These are phyloP conservation scores for Platycheirus rosarum DNA, from an alignment of 2,888 invertebrate species.

Conservation along the genomic window DNA sequence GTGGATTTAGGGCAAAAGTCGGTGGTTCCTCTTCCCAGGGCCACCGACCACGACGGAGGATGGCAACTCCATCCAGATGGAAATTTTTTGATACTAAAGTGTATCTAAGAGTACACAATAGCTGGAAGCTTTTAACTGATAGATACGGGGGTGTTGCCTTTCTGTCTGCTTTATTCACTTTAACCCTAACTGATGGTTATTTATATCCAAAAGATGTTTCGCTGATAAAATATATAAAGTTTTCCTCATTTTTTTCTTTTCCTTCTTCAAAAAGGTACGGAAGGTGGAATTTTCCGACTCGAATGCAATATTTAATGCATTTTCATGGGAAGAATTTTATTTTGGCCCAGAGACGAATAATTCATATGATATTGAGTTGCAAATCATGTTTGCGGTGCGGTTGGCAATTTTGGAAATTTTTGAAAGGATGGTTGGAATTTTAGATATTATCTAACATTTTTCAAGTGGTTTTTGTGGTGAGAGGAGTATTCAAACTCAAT, in stretches of 20 bases:
- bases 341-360: constrained; percentile 17
- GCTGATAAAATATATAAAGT: constrained; percentile 47
- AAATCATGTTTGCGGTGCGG: constrained; percentile 35
- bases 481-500: no score
- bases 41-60: constrained; percentile 1
- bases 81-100: constrained; percentile 61
- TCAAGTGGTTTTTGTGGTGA: neutral
- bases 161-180: constrained; percentile 49
- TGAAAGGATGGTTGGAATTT: constrained; percentile 16
- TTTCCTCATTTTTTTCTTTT: constrained; percentile 10
- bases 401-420: constrained; percentile 27
- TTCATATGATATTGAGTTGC: constrained; percentile 48
- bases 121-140: constrained; percentile 69
- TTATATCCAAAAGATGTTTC: constrained; percentile 61
- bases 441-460: neutral
- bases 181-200: constrained; percentile 34
- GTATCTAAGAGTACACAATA: constrained; percentile 65
- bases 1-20: constrained; percentile 65
- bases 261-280: no score
- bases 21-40: neutral
- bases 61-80: constrained; percentile 54
- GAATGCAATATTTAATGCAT: constrained; percentile 54
- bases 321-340: constrained; percentile 25
- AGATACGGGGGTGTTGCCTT: constrained; percentile 68
- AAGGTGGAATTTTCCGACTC: constrained; percentile 8